Conservation (phyloP, 1,140 invertebrate genomes). For the Pantala flavescens region DNA sequence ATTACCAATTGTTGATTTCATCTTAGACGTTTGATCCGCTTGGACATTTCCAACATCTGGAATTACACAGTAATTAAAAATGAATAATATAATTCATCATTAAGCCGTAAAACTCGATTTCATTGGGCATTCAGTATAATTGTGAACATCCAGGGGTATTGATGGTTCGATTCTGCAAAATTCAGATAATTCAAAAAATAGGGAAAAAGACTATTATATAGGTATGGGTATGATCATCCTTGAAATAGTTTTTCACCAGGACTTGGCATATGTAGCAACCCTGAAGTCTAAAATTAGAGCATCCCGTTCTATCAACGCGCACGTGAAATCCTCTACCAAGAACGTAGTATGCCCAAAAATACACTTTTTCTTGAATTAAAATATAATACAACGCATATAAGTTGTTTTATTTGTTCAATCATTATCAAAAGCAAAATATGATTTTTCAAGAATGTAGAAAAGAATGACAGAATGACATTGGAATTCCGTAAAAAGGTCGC, state of each 20-base stretch:
- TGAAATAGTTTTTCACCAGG: slow-evolving; percentile 9
- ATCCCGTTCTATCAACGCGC: background rate
- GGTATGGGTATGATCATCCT: background rate
- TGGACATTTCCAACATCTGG: slow-evolving; percentile 15
- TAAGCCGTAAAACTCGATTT: background rate
- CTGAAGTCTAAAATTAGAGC: background rate
- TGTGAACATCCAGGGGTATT: too few relatives aligned
- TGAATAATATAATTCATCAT: background rate
- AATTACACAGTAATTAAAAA: background rate
- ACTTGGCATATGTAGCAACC: slow-evolving; percentile 4
- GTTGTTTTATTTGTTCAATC: too few relatives aligned
- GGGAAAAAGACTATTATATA: background rate
- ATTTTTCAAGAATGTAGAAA: too few relatives aligned
- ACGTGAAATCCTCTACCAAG: background rate
- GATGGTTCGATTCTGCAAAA: too few relatives aligned
- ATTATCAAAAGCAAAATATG: too few relatives aligned
- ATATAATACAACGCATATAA: too few relatives aligned
- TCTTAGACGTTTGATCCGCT: background rate
- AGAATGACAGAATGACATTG: too few relatives aligned
- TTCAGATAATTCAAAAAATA: too few relatives aligned
- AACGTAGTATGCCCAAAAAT: background rate
- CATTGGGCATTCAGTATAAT: background rate
- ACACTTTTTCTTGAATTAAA: background rate
- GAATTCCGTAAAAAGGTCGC: too few relatives aligned
- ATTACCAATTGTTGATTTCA: background rate